A percentile compares a stretch with the other conserved stretches of the same genome.
These are phyloP conservation scores for Dendropsophus ebraccatus DNA, from an alignment of 2,113 vertebrate genomes.

Conservation along the genomic window DNA sequence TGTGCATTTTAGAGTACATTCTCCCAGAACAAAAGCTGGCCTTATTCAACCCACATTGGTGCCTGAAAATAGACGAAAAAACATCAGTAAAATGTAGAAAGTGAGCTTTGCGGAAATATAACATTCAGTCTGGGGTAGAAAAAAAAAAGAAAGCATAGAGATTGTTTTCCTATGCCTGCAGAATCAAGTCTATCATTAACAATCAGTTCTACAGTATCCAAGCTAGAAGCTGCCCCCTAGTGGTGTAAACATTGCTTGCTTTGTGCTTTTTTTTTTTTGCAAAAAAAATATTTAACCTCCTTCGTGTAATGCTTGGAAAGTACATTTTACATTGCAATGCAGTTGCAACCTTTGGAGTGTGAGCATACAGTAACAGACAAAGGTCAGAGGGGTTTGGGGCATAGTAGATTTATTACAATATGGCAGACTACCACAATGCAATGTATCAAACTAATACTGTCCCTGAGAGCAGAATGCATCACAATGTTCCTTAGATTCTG, in stretches of 20 bases:
- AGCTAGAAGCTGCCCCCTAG: slow-evolving; percentile 24
- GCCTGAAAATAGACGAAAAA: neutral
- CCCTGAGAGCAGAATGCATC: too few species aligned
- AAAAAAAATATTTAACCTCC: neutral
- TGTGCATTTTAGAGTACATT: slow-evolving; percentile 24
- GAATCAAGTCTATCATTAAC: neutral
- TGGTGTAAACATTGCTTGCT: neutral
- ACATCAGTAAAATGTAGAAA: neutral
- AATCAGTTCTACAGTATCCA: neutral
- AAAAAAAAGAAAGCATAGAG: neutral
- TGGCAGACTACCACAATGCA: too few species aligned
- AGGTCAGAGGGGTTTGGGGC: too few species aligned
- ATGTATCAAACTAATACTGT: too few species aligned
- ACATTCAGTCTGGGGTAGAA: neutral
- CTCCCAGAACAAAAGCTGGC: neutral
- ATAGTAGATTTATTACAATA: too few species aligned
- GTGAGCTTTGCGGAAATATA: neutral
- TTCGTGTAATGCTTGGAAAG: neutral
- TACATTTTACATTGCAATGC: neutral
- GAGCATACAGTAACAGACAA: neutral
- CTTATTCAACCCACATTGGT: neutral
- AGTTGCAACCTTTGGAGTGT: neutral
- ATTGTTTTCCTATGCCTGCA: neutral
- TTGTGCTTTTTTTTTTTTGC: neutral
- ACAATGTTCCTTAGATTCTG: too few species aligned